Evolutionary conservation across 1,140 invertebrate species (phyloP).

Genomic region (Pemphigus obesinymphae): DNA sequence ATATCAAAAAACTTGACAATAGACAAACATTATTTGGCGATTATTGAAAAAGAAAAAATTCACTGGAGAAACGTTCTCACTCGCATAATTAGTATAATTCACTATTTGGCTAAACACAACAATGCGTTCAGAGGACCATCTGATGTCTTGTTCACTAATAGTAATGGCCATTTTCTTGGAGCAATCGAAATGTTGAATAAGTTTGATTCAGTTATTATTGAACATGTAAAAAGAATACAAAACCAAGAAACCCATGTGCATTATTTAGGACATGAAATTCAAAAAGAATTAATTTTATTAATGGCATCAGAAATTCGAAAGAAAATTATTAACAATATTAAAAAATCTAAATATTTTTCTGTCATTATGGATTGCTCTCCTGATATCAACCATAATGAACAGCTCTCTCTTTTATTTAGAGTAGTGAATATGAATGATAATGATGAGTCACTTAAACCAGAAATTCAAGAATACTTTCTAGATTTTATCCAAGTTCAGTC

Average conservation of each 20-base stretch:
- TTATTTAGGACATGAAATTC: not conserved
- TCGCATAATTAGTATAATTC: not conserved
- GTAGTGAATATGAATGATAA: not conserved
- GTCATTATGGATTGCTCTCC: not conserved
- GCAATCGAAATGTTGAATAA: not conserved
- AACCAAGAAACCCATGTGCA: not conserved
- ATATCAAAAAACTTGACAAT: not conserved
- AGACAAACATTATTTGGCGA: not conserved
- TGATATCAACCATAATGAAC: not conserved
- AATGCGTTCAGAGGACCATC: not conserved
- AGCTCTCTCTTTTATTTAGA: not conserved
- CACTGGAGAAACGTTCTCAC: not conserved
- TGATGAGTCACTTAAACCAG: not conserved
- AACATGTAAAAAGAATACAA: not conserved
- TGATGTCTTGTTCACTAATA: not conserved
- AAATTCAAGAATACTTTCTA: not conserved
- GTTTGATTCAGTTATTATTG: not conserved
- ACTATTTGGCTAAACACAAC: not conserved
- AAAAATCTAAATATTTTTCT: not conserved
- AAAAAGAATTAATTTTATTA: not conserved
- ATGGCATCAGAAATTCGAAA: not conserved
- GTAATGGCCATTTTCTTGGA: not conserved
- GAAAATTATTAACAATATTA: not conserved
- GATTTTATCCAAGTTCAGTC: too few species aligned
- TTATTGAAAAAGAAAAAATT: constrained; percentile 3